phyloP scores from a whole-genome alignment of 2,797 vertebrate species.

The Gallinago nigripennis region DNA sequence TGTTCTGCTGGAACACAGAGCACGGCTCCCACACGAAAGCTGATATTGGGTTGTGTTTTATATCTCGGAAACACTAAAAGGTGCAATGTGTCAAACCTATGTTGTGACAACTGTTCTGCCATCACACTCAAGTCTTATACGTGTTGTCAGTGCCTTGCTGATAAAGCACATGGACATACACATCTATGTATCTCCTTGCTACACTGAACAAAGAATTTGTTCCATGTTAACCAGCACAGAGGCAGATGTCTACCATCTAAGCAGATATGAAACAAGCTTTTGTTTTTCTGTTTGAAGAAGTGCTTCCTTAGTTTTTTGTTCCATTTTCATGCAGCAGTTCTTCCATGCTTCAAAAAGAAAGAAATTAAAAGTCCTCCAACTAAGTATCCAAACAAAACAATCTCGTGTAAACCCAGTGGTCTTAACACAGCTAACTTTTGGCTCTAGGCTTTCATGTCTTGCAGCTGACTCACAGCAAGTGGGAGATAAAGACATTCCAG shows the following conservation, averaged over 20 bases:
- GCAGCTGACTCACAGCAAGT: conserved; percentile 48
- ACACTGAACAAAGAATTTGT: not conserved
- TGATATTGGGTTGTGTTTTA: not conserved
- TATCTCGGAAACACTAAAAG: not conserved
- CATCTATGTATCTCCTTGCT: not conserved
- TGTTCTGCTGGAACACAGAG: not conserved
- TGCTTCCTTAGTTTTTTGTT: not conserved
- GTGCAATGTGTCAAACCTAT: not conserved
- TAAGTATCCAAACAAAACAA: conserved; percentile 55
- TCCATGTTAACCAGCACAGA: not conserved
- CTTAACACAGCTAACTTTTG: conserved; percentile 47
- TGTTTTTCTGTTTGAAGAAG: conserved; percentile 5
- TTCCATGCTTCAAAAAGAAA: conserved; percentile 5
- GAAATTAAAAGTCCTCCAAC: not conserved
- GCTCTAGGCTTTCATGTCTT: conserved; percentile 33
- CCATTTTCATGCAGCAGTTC: not conserved
- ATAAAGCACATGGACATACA: not conserved
- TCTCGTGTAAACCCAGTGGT: conserved; percentile 59
- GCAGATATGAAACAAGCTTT: not conserved
- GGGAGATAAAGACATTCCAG: conserved; percentile 46
- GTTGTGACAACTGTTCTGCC: not conserved
- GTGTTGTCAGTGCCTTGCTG: not conserved
- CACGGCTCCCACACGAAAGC: not conserved
- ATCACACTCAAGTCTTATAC: not conserved
- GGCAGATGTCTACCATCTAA: not conserved